These are phyloP conservation scores for Nomada goodeniana DNA, from an alignment of 2,888 invertebrate genomes.

Conservation along the genomic window DNA sequence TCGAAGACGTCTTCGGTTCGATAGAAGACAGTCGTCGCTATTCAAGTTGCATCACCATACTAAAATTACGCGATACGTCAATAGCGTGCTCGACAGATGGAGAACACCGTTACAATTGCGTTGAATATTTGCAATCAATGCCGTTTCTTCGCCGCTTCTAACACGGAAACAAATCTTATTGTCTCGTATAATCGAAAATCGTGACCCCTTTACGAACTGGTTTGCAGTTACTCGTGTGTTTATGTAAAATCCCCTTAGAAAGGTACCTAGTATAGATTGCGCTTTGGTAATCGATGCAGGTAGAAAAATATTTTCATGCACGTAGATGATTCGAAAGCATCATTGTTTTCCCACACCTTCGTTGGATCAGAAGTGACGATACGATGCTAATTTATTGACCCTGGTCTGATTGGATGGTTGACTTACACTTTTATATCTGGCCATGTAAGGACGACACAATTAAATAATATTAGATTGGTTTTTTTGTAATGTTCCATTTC, in stretches of 20 bases:
- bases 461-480: too few species aligned
- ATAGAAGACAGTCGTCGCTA: constrained; percentile 24
- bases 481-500: too few species aligned
- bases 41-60: constrained; percentile 63
- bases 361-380: too few species aligned
- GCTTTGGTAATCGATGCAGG: not conserved
- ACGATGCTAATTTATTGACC: not conserved
- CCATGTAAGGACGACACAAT: too few species aligned
- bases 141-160: not conserved
- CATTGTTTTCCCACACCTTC: not conserved
- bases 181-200: not conserved
- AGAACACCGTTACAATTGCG: constrained; percentile 42
- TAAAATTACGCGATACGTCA: constrained; percentile 64
- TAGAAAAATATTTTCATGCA: constrained; percentile 22
- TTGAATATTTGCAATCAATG: constrained; percentile 45
- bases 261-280: too few species aligned
- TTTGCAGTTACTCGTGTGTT: constrained; percentile 1
- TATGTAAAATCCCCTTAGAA: not conserved
- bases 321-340: not conserved
- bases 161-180: constrained; percentile 3
- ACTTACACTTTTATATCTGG: not conserved
- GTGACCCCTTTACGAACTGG: not conserved
- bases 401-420: not conserved
- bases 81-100: constrained; percentile 67
- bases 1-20: not conserved